phyloP scores from a whole-genome alignment of 2,113 vertebrate species.

The Elachura formosa region DNA sequence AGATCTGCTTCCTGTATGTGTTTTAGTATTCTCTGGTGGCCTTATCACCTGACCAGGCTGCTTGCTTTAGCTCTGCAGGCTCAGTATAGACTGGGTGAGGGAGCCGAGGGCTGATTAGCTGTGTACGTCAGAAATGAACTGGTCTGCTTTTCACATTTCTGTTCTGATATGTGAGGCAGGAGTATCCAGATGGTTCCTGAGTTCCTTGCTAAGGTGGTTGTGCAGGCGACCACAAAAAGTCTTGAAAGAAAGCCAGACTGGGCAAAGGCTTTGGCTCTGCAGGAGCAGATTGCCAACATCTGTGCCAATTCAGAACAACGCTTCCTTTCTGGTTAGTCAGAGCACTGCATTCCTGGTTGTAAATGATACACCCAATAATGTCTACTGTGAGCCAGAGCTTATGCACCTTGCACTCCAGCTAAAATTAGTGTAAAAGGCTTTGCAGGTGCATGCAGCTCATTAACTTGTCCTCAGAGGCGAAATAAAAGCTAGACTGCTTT shows the following conservation, averaged over 20 bases:
- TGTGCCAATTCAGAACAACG: not conserved
- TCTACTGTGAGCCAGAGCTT: not conserved
- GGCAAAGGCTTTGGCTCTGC: not conserved
- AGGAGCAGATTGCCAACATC: not conserved
- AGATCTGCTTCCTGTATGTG: not conserved
- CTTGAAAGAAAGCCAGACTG: constrained; percentile 7
- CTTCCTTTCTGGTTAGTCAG: constrained; percentile 11
- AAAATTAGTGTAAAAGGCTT: not conserved
- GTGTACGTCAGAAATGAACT: not conserved
- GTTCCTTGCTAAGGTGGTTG: not conserved
- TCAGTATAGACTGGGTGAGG: not conserved
- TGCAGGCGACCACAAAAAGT: not conserved
- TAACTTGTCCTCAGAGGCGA: not conserved
- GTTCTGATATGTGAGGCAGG: not conserved
- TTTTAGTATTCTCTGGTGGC: not conserved
- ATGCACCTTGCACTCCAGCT: not conserved
- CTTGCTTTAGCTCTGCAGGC: not conserved
- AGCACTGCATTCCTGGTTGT: not conserved
- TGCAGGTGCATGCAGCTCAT: not conserved
- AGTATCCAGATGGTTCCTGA: not conserved
- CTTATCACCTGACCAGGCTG: not conserved
- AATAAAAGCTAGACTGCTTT: not conserved
- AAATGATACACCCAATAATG: not conserved
- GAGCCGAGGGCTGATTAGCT: not conserved
- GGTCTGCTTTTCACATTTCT: not conserved